Base-by-base conservation (phyloP, 1,140 invertebrate genomes). In the Magallana ariakensis region DNA sequence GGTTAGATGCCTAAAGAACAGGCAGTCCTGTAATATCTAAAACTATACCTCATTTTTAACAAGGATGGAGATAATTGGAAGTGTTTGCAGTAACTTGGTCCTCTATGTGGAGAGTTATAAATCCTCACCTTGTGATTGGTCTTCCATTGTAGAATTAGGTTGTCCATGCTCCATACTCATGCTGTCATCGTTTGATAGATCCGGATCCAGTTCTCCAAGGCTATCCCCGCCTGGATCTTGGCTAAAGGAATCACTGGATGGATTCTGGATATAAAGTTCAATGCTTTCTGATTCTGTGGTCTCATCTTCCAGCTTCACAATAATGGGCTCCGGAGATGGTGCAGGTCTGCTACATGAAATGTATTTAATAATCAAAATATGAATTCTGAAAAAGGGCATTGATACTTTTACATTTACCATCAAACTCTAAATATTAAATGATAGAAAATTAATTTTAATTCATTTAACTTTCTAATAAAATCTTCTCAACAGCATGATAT, bases 271-370 rank as follows among this genome's bases (percentile, higher is more conserved):
- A 22, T 75, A 75, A 19, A 75, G 19, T 75, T 75, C 66, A 26
- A 75, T 75, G 13, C 33, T 22, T 75, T 26, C 66, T 26, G 66
- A 75, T 33, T 75, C 66, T 26, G 22, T 75, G 13, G 10, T 26
- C 7, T 75, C 66, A 22, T 75, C 66, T 22, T 75, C 66, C 15
- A 75, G 26, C 66, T 75, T 75, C 66, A 75, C 66, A 26, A 75
- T 26, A 10, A 75, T 75, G 22, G 66, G 66, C 66, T 75, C 66
- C 26, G 66, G 66, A 10, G 66, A 75, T 26, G 66, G 22, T 75
- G 66, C 22, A 33, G 22, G 22, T 75, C 66, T 75, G 66, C 33
- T 46, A 46, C 33, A 46, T 46, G 0, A 46, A 46, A 46, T 4
- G 33, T 5, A 46, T 46, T 46, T 46, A 46, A 46, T 46, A 46